A percentile compares a stretch with the other conserved stretches of the same genome.
Evolutionary conservation across 1,140 invertebrate genomes (phyloP).

Genomic region (Aphis craccivora): DNA sequence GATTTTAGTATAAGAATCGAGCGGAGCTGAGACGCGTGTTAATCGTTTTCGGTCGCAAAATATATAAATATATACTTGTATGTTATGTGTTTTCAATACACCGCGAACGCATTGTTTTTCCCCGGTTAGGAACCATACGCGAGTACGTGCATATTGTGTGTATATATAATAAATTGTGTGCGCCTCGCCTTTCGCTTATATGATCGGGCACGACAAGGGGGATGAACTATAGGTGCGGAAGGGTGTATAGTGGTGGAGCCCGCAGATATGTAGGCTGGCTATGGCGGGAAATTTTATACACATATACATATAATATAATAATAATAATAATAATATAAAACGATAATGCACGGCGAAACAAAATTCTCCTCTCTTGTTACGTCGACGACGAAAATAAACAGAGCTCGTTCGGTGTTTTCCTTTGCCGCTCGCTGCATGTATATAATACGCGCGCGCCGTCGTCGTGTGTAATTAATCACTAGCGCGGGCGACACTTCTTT

Average conservation of each 20-base stretch:
- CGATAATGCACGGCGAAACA: conserved; percentile 15
- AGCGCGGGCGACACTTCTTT: conserved; percentile 53
- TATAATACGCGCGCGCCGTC: not conserved
- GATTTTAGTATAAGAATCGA: not conserved
- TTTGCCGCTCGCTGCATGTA: conserved; percentile 22
- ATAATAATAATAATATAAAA: conserved; percentile 30
- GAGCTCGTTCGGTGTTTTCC: conserved; percentile 45
- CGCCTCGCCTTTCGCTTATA: not conserved
- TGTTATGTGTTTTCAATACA: conserved; percentile 8
- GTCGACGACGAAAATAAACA: conserved; percentile 50
- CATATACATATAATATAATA: not conserved
- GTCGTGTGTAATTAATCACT: conserved; percentile 47
- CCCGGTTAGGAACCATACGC: not conserved
- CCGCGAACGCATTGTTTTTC: not conserved
- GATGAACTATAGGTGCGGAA: not conserved
- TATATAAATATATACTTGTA: not conserved
- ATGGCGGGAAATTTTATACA: not conserved
- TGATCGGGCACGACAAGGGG: not conserved
- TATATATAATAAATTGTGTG: not conserved
- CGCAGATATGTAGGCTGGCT: not conserved
- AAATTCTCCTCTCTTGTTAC: conserved; percentile 49
- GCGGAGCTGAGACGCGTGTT: not conserved
- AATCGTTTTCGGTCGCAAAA: conserved; percentile 3
- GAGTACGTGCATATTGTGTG: not conserved
- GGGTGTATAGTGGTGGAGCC: not conserved